A percentile compares a stretch with the other conserved stretches of the same genome.
These are phyloP conservation scores for Ploceus nigricollis DNA, from an alignment of 2,113 vertebrate genomes.

Conservation along the genomic window DNA sequence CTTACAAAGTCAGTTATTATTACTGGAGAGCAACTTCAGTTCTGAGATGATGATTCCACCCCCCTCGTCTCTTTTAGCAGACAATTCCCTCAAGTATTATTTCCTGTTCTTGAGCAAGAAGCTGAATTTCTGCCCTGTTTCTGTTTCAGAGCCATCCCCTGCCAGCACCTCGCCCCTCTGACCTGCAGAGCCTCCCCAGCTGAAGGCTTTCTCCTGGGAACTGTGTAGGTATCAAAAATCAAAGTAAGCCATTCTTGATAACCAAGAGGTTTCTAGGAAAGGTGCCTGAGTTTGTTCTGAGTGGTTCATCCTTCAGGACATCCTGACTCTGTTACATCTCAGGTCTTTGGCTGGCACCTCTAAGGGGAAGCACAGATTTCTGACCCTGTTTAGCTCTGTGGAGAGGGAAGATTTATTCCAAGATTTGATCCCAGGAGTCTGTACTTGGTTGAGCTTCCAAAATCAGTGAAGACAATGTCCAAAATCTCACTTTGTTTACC, in stretches of 20 bases:
- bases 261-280: background rate
- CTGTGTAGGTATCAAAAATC: background rate
- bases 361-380: background rate
- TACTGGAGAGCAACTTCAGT: background rate
- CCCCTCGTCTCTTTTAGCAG: background rate
- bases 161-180: background rate
- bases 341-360: background rate
- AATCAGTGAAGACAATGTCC: background rate
- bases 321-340: background rate
- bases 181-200: slow-evolving; percentile 37
- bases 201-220: slow-evolving; percentile 22
- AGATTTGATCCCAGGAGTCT: background rate
- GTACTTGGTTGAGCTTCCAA: background rate
- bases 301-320: rapidly evolving
- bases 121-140: background rate
- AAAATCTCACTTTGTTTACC: background rate
- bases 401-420: background rate
- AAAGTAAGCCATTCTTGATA: background rate
- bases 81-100: background rate
- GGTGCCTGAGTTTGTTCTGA: background rate
- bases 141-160: slow-evolving; percentile 44
- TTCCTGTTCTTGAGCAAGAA: background rate
- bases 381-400: background rate
- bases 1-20: background rate
- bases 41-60: background rate